Percentiles rank a stretch among this genome's conserved stretches.
These are phyloP conservation scores for Delichon dasypus DNA, from an alignment of 2,797 vertebrate genomes.

Conservation along the genomic window DNA sequence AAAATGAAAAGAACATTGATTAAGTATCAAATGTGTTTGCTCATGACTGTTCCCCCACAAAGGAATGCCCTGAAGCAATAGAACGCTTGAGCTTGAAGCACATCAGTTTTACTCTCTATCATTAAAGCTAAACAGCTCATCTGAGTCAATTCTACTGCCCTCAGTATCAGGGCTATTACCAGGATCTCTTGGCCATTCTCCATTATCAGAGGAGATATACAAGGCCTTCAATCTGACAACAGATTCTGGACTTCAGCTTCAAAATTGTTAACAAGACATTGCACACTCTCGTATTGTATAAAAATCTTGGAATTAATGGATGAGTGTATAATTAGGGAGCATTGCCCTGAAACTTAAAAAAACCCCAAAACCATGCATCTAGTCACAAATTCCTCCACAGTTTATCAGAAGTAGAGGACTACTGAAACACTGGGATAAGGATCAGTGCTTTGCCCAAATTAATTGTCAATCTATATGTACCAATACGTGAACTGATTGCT, in stretches of 20 bases:
- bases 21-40: not conserved
- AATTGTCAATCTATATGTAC: not conserved
- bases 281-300: not conserved
- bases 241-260: not conserved
- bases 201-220: not conserved
- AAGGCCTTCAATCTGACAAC: not conserved
- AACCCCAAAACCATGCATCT: not conserved
- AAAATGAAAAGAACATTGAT: not conserved
- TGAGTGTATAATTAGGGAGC: not conserved
- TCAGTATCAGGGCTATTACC: not conserved
- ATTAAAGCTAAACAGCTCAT: not conserved
- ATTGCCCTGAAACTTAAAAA: not conserved
- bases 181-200: not conserved
- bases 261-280: not conserved
- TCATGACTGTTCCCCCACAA: not conserved
- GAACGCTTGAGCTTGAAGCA: not conserved
- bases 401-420: not conserved
- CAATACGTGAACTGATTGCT: not conserved
- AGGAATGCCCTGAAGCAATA: not conserved
- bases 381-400: not conserved
- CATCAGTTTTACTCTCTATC: not conserved
- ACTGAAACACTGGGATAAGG: not conserved
- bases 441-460: not conserved
- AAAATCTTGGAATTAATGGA: not conserved
- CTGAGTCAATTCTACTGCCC: not conserved